Conservation (phyloP, 2,888 invertebrate species). For the Celastrina argiolus region DNA sequence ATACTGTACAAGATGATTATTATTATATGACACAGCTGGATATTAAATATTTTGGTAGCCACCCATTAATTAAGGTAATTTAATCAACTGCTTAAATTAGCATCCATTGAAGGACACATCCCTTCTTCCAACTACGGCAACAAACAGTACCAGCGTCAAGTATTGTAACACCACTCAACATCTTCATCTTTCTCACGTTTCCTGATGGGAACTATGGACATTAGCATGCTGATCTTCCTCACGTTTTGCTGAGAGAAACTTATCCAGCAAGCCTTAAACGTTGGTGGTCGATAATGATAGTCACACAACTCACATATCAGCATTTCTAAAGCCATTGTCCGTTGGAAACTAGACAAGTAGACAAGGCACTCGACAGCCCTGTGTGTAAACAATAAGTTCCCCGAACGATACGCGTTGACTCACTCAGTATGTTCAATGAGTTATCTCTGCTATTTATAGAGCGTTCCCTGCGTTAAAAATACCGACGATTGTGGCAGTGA, state of each 20-base stretch:
- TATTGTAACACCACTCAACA: too few species aligned
- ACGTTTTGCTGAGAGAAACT: not conserved
- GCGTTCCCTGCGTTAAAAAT: not conserved
- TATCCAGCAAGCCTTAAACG: not conserved
- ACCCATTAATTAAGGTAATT: too few species aligned
- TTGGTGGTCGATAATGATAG: not conserved
- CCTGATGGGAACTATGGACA: too few species aligned
- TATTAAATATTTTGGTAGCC: not conserved
- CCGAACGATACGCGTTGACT: conserved; percentile 15
- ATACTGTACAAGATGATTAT: not conserved
- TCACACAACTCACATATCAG: not conserved
- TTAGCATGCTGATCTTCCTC: too few species aligned
- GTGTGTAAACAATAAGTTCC: conserved; percentile 2
- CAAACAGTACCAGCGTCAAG: too few species aligned
- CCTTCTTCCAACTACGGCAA: too few species aligned
- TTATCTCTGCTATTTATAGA: conserved; percentile 11
- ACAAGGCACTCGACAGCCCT: not conserved
- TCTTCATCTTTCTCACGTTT: too few species aligned
- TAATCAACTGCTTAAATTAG: too few species aligned
- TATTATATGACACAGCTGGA: not conserved
- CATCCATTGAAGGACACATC: too few species aligned
- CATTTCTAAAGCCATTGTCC: not conserved
- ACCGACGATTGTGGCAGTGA: not conserved
- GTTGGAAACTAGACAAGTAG: not conserved
- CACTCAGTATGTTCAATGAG: not conserved